These are phyloP conservation scores for Dromococcyx pavoninus DNA, from an alignment of 2,797 vertebrate genomes.

Conservation along the genomic window DNA sequence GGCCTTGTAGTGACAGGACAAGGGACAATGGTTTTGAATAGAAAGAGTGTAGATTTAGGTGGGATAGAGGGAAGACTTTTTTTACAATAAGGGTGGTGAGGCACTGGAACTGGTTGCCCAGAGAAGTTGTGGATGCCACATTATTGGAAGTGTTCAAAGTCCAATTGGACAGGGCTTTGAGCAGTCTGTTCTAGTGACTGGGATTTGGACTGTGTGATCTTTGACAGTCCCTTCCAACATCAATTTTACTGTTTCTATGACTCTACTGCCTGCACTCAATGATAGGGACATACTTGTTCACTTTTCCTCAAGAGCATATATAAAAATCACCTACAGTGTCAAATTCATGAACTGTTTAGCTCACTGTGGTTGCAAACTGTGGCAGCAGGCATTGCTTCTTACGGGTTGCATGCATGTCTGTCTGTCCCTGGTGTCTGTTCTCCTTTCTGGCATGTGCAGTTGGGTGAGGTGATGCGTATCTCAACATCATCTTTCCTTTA, in stretches of 20 bases:
- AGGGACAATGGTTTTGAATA: neutral
- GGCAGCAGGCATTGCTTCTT: neutral
- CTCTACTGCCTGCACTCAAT: neutral
- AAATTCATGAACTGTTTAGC: neutral
- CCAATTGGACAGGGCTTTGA: neutral
- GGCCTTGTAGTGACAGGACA: neutral
- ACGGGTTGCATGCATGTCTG: neutral
- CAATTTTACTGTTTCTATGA: neutral
- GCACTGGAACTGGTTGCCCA: neutral
- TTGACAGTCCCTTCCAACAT: neutral
- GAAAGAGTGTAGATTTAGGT: neutral
- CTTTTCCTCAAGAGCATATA: neutral
- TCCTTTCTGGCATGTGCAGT: neutral
- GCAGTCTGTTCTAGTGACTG: neutral
- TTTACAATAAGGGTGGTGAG: neutral
- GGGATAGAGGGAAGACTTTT: neutral
- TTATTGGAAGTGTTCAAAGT: neutral
- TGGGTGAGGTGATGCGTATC: neutral
- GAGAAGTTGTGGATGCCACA: neutral
- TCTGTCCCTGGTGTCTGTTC: neutral
- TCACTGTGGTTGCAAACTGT: neutral
- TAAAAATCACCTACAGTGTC: neutral
- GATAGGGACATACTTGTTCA: neutral
- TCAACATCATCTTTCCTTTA: neutral
- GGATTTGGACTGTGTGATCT: neutral